Evolutionary conservation across 2,888 invertebrate genomes (phyloP), one percentile per base, ranked within the genome.

Genomic region (Bursaphelenchus okinawaensis): DNA sequence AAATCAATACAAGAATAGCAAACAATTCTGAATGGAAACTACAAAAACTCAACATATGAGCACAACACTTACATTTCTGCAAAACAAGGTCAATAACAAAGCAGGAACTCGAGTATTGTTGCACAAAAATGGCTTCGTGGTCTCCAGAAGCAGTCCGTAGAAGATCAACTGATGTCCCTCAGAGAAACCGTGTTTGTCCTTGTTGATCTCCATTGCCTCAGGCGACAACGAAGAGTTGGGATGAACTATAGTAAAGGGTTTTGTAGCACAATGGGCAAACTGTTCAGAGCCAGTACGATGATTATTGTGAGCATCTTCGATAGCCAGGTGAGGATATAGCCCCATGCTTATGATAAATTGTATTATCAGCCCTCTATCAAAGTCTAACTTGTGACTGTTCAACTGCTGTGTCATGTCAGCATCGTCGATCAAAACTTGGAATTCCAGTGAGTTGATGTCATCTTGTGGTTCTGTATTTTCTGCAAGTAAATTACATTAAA

Each of bases 241-340:
- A 66, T 80, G 80, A 51, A 80, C 66, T 23, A 73, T 72, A 3
- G 70, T 65, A 66, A 75, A 79, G 19, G 78, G 76, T 64, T 80
- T 77, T 24, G 73, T 57, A 7, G 75, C 67, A 12, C 76, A 74
- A 69, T 80, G 80, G 7, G 73, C 73, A 63, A 74, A 79, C 64
- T 77, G 71, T 24, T 80, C 80, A 54, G 78, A 74, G n/a, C 77
- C 77, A 62, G 73, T 72, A 70, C 73, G 66, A 19, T 68, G 66
- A 27, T 31, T 24, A 26, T 19, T 60, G 4, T 68, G 40, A 22
- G 23, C 26, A 68, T 65, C 65, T 27, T 76, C 65, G n/a, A 93
- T 88, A 0, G 94, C 92, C 65, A 93, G 88, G 85, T 96, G 93
- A 0, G 96, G 96, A 84, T 95, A 96, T 60, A 98, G 86, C 0